These are phyloP conservation scores for Bradypodion ventrale DNA, from an alignment of 2,797 vertebrate genomes.

Conservation along the genomic window DNA sequence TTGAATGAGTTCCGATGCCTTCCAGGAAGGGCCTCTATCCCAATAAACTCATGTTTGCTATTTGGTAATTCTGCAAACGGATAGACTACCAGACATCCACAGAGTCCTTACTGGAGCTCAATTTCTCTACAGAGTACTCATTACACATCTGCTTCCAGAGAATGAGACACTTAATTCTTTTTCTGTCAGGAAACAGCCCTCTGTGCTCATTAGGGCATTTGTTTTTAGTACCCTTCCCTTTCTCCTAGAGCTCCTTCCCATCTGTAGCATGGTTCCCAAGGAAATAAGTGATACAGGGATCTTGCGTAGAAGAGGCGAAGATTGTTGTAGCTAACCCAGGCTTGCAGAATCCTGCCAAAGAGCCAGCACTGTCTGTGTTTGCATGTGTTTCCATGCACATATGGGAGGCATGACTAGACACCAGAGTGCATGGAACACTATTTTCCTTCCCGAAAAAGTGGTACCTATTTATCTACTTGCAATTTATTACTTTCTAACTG, in stretches of 20 bases:
- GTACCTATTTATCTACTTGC: too few relatives aligned
- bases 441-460: too few relatives aligned
- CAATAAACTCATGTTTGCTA: conserved; percentile 1
- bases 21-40: background rate
- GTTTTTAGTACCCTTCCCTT: background rate
- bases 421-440: too few relatives aligned
- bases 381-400: too few relatives aligned
- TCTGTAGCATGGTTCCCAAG: background rate
- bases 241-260: background rate
- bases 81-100: background rate
- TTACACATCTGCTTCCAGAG: fast-evolving
- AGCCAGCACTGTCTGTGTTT: too few relatives aligned
- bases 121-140: background rate
- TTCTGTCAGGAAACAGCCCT: background rate
- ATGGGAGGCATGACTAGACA: too few relatives aligned
- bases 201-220: conserved; percentile 8
- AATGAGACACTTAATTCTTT: background rate
- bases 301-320: background rate
- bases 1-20: background rate
- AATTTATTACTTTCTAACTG: too few relatives aligned
- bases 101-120: background rate
- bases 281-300: background rate
- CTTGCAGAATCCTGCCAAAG: background rate
- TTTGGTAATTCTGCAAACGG: background rate
- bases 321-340: background rate